Conservation (phyloP, 2,113 vertebrate species). For the Phrynosoma platyrhinos region DNA sequence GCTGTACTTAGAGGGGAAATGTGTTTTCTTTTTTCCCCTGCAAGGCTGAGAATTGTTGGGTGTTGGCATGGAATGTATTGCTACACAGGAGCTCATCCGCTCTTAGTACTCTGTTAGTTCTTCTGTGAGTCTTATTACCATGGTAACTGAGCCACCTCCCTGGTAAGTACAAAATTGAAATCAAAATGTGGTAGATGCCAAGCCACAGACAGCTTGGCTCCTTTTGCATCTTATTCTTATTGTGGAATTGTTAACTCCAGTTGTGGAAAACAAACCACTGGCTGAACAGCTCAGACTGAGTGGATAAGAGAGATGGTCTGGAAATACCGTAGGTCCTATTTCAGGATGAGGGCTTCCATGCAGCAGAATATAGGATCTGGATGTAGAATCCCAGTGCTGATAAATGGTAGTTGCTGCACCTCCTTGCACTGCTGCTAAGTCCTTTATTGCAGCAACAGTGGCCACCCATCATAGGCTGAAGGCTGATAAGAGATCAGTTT, state of each 20-base stretch:
- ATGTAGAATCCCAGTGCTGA: neutral
- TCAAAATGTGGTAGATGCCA: neutral
- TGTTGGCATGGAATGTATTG: neutral
- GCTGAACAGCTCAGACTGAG: neutral
- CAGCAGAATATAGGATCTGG: neutral
- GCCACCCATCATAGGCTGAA: too few relatives aligned
- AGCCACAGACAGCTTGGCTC: neutral
- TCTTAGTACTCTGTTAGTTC: slow-evolving; percentile 2
- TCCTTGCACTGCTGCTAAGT: neutral
- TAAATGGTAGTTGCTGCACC: neutral
- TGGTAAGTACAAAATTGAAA: neutral
- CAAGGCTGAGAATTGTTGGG: neutral
- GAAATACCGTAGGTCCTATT: too few relatives aligned
- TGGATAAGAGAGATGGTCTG: neutral
- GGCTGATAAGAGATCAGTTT: too few relatives aligned
- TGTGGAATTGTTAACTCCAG: neutral
- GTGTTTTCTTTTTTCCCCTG: too few relatives aligned
- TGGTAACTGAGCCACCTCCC: slow-evolving; percentile 26
- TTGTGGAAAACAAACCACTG: neutral
- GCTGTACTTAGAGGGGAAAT: neutral
- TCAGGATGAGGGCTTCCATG: neutral
- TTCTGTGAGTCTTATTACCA: slow-evolving; percentile 6
- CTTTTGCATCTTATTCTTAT: neutral
- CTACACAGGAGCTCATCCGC: neutral
- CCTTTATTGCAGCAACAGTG: neutral